These are phyloP conservation scores for Drosophila monieri DNA, from an alignment of 2,888 invertebrate species.

Conservation along the genomic window DNA sequence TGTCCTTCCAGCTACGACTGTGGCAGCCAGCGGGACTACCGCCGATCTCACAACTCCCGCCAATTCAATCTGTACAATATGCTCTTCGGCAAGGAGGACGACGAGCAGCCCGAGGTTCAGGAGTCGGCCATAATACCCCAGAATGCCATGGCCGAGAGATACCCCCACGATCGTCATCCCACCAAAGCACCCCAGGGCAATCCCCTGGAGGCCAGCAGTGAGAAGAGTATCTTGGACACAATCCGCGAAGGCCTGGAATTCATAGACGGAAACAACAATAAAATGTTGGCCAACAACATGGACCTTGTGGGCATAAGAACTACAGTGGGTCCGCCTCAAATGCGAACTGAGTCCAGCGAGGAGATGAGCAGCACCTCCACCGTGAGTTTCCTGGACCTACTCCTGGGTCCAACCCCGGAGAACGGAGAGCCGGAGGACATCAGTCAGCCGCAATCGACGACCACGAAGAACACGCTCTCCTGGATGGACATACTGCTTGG, in stretches of 20 bases:
- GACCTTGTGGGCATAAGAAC: conserved; percentile 56
- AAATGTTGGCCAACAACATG: conserved; percentile 73
- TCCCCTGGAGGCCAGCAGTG: conserved; percentile 60
- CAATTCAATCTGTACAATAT: conserved; percentile 83
- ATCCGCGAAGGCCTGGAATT: conserved; percentile 82
- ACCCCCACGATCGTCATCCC: conserved; percentile 79
- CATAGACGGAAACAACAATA: conserved; percentile 81
- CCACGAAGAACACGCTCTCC: conserved; percentile 59
- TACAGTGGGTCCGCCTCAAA: conserved; percentile 17
- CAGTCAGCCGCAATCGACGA: conserved; percentile 51
- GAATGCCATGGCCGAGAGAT: conserved; percentile 66
- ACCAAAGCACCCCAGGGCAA: conserved; percentile 37
- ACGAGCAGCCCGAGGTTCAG: conserved; percentile 47
- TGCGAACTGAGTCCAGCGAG: conserved; percentile 10
- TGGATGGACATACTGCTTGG: conserved; percentile 79
- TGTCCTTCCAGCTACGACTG: conserved; percentile 94
- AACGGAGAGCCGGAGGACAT: conserved; percentile 8
- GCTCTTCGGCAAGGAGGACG: conserved; percentile 79
- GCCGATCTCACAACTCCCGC: conserved; percentile 77
- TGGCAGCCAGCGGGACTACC: conserved; percentile 85
- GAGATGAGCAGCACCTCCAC: conserved; percentile 60
- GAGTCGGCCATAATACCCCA: conserved; percentile 42
- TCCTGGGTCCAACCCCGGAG: conserved; percentile 74
- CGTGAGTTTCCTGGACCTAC: conserved; percentile 77
- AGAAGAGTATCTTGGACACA: conserved; percentile 82